Percentiles rank a stretch among this genome's conserved stretches.
These are phyloP conservation scores for Limanda limanda DNA, from an alignment of 2,113 vertebrate species.

Conservation along the genomic window DNA sequence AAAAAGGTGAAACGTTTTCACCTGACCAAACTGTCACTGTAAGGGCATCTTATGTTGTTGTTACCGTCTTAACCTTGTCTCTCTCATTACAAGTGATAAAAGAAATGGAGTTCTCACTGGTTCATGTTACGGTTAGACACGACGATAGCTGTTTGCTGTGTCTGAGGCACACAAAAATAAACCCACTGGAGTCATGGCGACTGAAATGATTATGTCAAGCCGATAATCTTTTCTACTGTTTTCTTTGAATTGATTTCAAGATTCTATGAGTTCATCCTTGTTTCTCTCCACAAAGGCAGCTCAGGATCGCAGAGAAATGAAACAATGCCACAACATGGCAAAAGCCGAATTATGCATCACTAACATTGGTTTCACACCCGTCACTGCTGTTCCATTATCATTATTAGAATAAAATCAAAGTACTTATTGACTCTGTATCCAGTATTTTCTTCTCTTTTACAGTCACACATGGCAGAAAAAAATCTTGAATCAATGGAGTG, in stretches of 20 bases:
- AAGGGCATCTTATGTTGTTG: conserved; percentile 55
- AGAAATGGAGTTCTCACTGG: conserved; percentile 46
- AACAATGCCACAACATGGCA: background rate
- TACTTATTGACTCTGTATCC: conserved; percentile 22
- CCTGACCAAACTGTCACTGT: conserved; percentile 63
- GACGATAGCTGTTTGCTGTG: conserved; percentile 32
- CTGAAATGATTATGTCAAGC: conserved; percentile 39
- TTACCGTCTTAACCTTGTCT: conserved; percentile 58
- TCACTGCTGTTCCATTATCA: conserved; percentile 20
- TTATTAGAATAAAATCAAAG: conserved; percentile 29
- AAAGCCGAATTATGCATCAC: background rate
- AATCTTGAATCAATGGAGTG: background rate
- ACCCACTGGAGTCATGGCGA: conserved; percentile 57
- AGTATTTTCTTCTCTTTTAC: background rate
- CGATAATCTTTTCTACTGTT: background rate
- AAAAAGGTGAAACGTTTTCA: conserved; percentile 44
- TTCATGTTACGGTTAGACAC: conserved; percentile 55
- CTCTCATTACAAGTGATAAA: conserved; percentile 55
- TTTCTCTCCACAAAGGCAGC: background rate
- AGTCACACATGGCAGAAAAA: background rate
- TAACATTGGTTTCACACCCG: conserved; percentile 5
- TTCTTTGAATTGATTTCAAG: background rate
- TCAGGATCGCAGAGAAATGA: conserved; percentile 10
- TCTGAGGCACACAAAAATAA: conserved; percentile 66
- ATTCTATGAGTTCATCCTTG: conserved; percentile 1